These are phyloP conservation scores for Bilobella aurantiaca DNA, from an alignment of 1,140 invertebrate species.

Conservation along the genomic window DNA sequence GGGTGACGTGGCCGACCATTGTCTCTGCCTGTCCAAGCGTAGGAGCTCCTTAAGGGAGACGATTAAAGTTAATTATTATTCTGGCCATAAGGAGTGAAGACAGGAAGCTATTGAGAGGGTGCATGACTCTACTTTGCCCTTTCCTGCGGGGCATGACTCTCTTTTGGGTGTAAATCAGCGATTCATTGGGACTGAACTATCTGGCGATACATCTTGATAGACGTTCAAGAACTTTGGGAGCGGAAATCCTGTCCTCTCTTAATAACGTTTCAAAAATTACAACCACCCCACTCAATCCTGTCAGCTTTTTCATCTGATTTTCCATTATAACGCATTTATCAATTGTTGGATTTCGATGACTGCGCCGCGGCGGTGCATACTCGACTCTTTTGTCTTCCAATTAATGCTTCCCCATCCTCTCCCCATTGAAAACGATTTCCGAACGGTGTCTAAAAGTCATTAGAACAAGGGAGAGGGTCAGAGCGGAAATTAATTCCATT, in stretches of 20 bases:
- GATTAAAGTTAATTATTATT: not conserved
- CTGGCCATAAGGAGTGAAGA: conserved; percentile 5
- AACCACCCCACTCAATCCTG: not conserved
- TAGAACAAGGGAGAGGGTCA: too few relatives aligned
- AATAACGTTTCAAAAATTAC: conserved; percentile 17
- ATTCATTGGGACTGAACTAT: conserved; percentile 20
- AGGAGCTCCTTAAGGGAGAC: not conserved
- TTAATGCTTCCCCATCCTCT: too few relatives aligned
- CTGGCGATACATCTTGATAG: conserved; percentile 35
- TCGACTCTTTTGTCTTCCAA: too few relatives aligned
- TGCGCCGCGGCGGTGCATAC: too few relatives aligned
- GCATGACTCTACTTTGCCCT: not conserved
- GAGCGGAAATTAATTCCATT: too few relatives aligned
- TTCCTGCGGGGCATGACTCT: not conserved
- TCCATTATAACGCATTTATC: too few relatives aligned
- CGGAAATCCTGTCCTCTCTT: conserved; percentile 34
- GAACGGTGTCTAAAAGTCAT: too few relatives aligned
- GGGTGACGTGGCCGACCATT: not conserved
- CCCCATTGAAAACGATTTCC: too few relatives aligned
- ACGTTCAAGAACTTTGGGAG: conserved; percentile 29
- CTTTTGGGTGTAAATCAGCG: conserved; percentile 24
- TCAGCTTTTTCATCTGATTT: not conserved
- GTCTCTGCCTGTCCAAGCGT: conserved; percentile 10
- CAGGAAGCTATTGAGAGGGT: conserved; percentile 18
- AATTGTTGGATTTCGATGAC: too few relatives aligned